These are phyloP conservation scores for Phenganax stokvisi DNA, from an alignment of 92 coral and sea anemone genomes.

Conservation along the genomic window DNA sequence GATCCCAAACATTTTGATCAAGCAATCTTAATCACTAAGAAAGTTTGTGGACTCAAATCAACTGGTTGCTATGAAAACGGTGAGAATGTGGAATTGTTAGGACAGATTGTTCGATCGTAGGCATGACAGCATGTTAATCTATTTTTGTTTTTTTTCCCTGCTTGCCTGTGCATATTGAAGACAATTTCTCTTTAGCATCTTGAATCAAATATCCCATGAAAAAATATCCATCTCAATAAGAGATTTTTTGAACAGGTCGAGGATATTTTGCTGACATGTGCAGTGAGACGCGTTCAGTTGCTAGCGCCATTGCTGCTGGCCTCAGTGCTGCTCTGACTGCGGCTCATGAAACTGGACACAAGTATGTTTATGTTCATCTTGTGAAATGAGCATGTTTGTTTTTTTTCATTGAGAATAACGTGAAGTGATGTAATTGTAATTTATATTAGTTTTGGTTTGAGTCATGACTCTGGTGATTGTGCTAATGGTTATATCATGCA, in stretches of 20 bases:
- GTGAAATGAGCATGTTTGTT: not conserved
- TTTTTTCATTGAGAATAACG: not conserved
- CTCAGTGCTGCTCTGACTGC: conserved; percentile 64
- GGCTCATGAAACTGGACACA: conserved; percentile 88
- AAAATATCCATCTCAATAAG: too few relatives aligned
- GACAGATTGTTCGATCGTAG: not conserved
- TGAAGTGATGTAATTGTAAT: not conserved
- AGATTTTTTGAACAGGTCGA: conserved; percentile 42
- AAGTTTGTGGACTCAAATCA: conserved; percentile 56
- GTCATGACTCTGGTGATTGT: conserved; percentile 64
- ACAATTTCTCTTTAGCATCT: too few relatives aligned
- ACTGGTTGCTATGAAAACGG: conserved; percentile 57
- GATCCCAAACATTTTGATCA: conserved; percentile 30
- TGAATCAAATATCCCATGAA: too few relatives aligned
- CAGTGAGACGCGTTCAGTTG: conserved; percentile 43
- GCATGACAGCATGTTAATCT: not conserved
- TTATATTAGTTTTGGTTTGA: conserved; percentile 52
- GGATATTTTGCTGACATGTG: conserved; percentile 63
- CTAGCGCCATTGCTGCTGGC: conserved; percentile 62
- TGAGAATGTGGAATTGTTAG: not conserved
- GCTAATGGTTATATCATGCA: conserved; percentile 64
- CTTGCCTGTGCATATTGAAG: too few relatives aligned
- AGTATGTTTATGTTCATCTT: conserved; percentile 52
- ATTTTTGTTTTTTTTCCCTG: too few relatives aligned
- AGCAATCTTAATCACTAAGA: conserved; percentile 40